Evolutionary conservation across 2,113 vertebrate species (phyloP), one percentile per base, ranked within the genome.

Genomic region (Cyprinodon tularosa): DNA sequence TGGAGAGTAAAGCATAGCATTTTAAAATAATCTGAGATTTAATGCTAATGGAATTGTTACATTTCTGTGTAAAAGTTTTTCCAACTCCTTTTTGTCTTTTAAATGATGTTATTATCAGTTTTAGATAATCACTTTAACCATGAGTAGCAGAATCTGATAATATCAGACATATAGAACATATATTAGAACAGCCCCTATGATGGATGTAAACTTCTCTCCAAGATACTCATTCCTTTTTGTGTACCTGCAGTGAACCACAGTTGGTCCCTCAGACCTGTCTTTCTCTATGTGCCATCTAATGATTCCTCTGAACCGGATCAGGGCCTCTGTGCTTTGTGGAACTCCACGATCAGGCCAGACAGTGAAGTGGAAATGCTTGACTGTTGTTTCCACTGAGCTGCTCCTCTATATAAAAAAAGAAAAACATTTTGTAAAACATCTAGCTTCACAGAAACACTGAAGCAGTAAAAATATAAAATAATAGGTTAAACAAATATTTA

Each of bases 321-420:
- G 76, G 42, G 88, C 78, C 1, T 84, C 66, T 0, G 96, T 95
- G 68, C 91, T 83, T 2, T 77, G 37, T 4, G 96, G 96, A 44
- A 96, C 95, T 3, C 95, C 95, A 0, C 96, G 95, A 81, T 97
- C 96, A 0, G 96, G 96, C 96, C 96, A 97, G 59, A 93, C 90
- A 1, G 92, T 83, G 78, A 95, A 97, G 84, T 96, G 96, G 88
- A 96, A 96, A 12, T 97, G 96, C 37, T 83, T 91, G 22, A 96
- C 86, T 0, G 12, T 66, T 1, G 91, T 90, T 3, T 80, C 68
- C 67, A 92, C 92, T 5, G 81, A 77, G 6, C 72, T 79, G 3
- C 50, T 48, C 10, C n/a, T 64, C 96, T 97, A 80, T 44, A 12
- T 44, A 5, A 17, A 75, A 45, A 3, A 29, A 29, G 64, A n/a